phyloP scores from a whole-genome alignment of 1,140 invertebrate genomes.

The Pseudomyrmex pallidus region DNA sequence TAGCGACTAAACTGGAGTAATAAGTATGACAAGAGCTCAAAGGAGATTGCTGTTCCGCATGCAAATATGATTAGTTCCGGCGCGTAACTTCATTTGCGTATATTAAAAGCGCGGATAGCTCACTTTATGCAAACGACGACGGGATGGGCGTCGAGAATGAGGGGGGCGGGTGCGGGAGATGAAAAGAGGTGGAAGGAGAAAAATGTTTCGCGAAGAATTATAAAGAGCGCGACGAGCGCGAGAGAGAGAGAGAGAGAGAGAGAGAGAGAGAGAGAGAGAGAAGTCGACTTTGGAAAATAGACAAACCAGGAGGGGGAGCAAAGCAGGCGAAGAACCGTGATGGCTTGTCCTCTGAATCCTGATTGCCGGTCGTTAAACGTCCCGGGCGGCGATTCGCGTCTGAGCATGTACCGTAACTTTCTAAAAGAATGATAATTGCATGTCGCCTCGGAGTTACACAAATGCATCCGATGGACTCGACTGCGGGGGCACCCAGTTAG shows the following conservation, averaged over 20 bases:
- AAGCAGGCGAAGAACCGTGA: not conserved
- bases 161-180: constrained; percentile 31
- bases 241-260: too few relatives aligned
- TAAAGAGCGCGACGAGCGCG: constrained; percentile 42
- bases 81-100: constrained; percentile 83
- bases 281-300: constrained; percentile 34
- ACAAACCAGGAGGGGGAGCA: not conserved
- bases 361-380: constrained; percentile 65
- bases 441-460: constrained; percentile 33
- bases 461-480: constrained; percentile 14
- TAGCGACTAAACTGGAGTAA: constrained; percentile 69
- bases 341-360: constrained; percentile 39
- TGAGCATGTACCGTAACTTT: constrained; percentile 42
- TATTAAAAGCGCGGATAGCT: constrained; percentile 81
- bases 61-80: constrained; percentile 84
- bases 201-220: constrained; percentile 70
- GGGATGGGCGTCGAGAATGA: constrained; percentile 52
- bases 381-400: constrained; percentile 7
- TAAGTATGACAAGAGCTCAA: constrained; percentile 77
- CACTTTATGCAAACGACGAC: constrained; percentile 79
- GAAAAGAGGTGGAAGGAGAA: constrained; percentile 64
- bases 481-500: too few relatives aligned
- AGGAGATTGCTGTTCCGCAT: constrained; percentile 82
- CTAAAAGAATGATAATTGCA: constrained; percentile 55
- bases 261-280: not conserved